Conservation (phyloP, 2,797 vertebrate genomes). For the Podarcis siculus region DNA sequence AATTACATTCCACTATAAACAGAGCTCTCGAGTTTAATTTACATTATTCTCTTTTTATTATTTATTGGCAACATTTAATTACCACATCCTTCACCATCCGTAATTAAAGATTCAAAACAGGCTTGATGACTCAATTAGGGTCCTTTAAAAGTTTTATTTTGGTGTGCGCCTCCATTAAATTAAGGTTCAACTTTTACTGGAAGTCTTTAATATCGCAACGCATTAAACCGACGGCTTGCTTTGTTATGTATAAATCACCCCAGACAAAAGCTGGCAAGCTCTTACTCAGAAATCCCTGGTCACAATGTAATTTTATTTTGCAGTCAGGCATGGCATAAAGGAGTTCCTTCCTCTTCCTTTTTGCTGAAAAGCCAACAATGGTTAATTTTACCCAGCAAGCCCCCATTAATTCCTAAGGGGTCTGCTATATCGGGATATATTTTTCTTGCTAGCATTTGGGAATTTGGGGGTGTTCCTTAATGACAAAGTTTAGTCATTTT, state of each 20-base stretch:
- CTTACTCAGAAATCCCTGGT: slow-evolving; percentile 25
- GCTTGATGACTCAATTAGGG: slow-evolving; percentile 68
- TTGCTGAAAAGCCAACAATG: not conserved
- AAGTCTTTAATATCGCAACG: slow-evolving; percentile 68
- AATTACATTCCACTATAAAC: not conserved
- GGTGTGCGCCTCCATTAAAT: slow-evolving; percentile 61
- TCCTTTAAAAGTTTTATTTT: slow-evolving; percentile 36
- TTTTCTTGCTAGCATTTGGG: too few species aligned
- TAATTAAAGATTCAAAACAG: slow-evolving; percentile 70
- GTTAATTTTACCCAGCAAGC: not conserved
- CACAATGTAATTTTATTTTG: slow-evolving; percentile 18
- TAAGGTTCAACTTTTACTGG: slow-evolving; percentile 62
- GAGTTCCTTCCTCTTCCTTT: not conserved
- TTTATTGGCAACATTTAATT: slow-evolving; percentile 64
- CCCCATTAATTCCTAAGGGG: not conserved
- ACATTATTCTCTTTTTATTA: slow-evolving; percentile 44
- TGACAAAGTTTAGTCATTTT: too few species aligned
- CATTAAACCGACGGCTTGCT: slow-evolving; percentile 55
- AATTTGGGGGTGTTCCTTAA: too few species aligned
- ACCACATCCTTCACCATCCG: slow-evolving; percentile 32
- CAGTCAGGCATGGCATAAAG: not conserved
- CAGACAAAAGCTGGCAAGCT: slow-evolving; percentile 48
- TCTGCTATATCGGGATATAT: too few species aligned
- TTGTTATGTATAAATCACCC: slow-evolving; percentile 55
- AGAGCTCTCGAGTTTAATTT: slow-evolving; percentile 12